These are phyloP conservation scores for Yponomeuta evonymella DNA, from an alignment of 2,888 invertebrate species.

Conservation along the genomic window DNA sequence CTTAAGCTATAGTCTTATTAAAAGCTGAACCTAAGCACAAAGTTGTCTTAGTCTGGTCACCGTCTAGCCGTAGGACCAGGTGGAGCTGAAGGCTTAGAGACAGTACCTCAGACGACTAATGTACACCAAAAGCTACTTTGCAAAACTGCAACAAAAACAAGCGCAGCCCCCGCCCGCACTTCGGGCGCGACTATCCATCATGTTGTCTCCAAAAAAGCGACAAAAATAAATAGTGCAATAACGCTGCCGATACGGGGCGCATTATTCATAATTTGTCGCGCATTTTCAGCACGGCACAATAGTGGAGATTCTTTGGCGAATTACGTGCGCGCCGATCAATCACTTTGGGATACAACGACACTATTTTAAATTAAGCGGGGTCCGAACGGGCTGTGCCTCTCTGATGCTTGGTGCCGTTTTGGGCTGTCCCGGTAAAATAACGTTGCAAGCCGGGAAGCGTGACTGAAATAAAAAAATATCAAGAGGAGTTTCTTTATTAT, in stretches of 20 bases:
- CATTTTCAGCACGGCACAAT: slow-evolving; percentile 20
- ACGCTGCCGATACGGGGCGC: slow-evolving; percentile 34
- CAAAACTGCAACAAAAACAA: background rate
- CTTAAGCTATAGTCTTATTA: no score
- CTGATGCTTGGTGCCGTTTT: slow-evolving; percentile 19
- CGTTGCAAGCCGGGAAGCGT: no score
- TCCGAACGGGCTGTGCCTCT: slow-evolving; percentile 22
- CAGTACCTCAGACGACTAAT: background rate
- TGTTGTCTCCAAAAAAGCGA: slow-evolving; percentile 24
- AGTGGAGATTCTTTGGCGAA: slow-evolving; percentile 16
- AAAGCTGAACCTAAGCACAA: no score
- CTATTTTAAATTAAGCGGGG: slow-evolving; percentile 37
- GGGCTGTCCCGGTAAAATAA: no score
- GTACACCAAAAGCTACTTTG: background rate
- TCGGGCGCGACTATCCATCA: slow-evolving; percentile 39
- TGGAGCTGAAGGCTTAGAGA: background rate
- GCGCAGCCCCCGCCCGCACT: background rate
- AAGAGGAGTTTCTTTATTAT: no score
- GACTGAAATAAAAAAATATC: no score
- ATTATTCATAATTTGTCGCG: slow-evolving; percentile 55
- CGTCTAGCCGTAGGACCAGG: background rate
- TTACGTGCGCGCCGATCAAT: slow-evolving; percentile 25
- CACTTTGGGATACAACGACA: slow-evolving; percentile 21
- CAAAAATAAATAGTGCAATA: slow-evolving; percentile 27
- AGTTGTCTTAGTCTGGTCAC: background rate